These are phyloP conservation scores for Phainopepla nitens DNA, from an alignment of 2,113 vertebrate species.

Conservation along the genomic window DNA sequence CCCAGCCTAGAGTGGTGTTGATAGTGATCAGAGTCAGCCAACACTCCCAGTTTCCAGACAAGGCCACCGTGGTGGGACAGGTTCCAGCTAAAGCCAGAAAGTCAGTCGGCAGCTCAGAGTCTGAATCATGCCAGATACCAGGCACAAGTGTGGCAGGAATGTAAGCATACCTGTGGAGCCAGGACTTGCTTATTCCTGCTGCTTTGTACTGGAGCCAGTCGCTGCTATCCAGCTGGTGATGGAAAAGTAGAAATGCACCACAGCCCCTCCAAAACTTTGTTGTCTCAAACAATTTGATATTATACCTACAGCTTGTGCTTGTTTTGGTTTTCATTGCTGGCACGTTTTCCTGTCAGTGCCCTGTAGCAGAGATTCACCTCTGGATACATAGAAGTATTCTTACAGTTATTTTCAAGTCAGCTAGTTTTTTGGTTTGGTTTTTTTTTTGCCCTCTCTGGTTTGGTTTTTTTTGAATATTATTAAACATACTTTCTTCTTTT, in stretches of 20 bases:
- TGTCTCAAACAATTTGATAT: fast-evolving
- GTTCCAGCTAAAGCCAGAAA: neutral
- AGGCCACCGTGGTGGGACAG: neutral
- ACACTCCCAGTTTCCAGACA: neutral
- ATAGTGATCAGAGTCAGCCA: neutral
- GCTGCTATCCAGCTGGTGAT: neutral
- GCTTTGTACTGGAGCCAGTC: neutral
- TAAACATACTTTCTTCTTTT: neutral
- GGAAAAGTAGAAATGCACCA: neutral
- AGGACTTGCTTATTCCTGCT: neutral
- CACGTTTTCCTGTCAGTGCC: fast-evolving
- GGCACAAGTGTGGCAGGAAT: neutral
- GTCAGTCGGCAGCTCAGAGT: neutral
- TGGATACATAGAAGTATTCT: neutral
- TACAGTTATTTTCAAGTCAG: neutral
- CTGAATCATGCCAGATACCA: neutral
- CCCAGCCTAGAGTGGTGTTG: neutral
- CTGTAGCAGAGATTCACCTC: neutral
- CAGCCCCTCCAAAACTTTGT: neutral
- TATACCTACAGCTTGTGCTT: neutral
- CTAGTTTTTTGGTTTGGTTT: neutral
- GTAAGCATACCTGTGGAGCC: neutral
- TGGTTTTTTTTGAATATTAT: neutral
- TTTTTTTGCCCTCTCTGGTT: neutral
- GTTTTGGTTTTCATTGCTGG: neutral